A percentile compares a stretch with the other conserved stretches of the same genome.
phyloP scores from a whole-genome alignment of 1,140 invertebrate genomes.

The Sycophila sp. region DNA sequence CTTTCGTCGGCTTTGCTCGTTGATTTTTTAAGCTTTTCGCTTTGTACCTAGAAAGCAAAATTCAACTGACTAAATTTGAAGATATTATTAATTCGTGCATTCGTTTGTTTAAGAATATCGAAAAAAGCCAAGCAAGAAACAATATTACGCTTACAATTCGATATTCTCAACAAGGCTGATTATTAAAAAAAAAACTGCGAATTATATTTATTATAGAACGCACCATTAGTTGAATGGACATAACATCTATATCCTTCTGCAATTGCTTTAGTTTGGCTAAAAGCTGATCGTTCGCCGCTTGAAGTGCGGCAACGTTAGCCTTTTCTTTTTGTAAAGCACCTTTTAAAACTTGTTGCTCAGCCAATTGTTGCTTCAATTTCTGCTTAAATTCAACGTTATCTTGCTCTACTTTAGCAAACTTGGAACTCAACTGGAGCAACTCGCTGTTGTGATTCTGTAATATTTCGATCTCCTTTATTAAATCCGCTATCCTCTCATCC shows the following conservation, averaged over 20 bases:
- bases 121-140: no score
- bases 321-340: slow-evolving; percentile 52
- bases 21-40: slow-evolving; percentile 27
- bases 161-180: background rate
- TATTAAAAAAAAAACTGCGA: background rate
- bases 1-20: background rate
- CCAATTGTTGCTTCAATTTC: slow-evolving; percentile 50
- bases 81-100: no score
- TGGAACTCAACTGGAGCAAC: slow-evolving; percentile 51
- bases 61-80: background rate
- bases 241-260: slow-evolving; percentile 57
- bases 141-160: background rate
- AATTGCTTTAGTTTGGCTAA: slow-evolving; percentile 56
- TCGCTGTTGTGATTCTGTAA: slow-evolving; percentile 62
- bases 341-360: slow-evolving; percentile 50
- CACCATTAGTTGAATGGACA: slow-evolving; percentile 58
- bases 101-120: no score
- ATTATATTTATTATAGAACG: slow-evolving; percentile 29
- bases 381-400: slow-evolving; percentile 58
- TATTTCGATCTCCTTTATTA: slow-evolving; percentile 54
- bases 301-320: slow-evolving; percentile 49
- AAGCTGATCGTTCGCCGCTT: slow-evolving; percentile 54
- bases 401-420: slow-evolving; percentile 51
- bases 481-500: slow-evolving; percentile 55
- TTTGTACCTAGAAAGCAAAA: slow-evolving; percentile 41